Evolutionary conservation across 2,888 invertebrate species (phyloP).

Genomic region (Yponomeuta malinellus): DNA sequence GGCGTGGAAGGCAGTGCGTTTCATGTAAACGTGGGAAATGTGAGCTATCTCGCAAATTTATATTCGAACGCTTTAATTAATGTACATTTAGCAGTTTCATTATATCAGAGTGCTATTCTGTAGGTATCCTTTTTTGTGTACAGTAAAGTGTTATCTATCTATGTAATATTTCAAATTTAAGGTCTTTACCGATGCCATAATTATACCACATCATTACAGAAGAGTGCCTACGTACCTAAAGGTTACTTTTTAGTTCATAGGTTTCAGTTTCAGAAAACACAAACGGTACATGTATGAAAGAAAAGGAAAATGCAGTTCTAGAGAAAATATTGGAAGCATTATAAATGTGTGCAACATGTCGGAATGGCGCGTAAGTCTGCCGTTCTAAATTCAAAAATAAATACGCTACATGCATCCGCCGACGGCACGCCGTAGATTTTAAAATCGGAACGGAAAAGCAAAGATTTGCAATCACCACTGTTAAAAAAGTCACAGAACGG

Average conservation of each 20-base stretch:
- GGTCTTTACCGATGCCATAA: too few species aligned
- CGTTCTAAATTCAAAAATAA: constrained; percentile 75
- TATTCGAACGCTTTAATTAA: neutral
- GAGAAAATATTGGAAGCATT: neutral
- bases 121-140: too few species aligned
- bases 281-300: neutral
- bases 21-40: neutral
- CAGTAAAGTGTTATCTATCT: too few species aligned
- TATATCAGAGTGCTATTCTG: neutral
- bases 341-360: constrained; percentile 26
- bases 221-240: too few species aligned
- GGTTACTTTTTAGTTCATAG: too few species aligned
- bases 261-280: too few species aligned
- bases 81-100: neutral
- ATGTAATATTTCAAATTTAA: too few species aligned
- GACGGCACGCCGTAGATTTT: constrained; percentile 41
- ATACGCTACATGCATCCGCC: constrained; percentile 63
- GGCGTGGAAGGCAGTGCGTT: neutral
- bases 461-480: constrained; percentile 7
- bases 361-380: constrained; percentile 70
- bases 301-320: neutral
- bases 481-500: neutral
- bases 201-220: too few species aligned
- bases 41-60: neutral
- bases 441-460: constrained; percentile 46